Conservation (phyloP, 2,888 invertebrate species). For the Synergus laeviventris region DNA sequence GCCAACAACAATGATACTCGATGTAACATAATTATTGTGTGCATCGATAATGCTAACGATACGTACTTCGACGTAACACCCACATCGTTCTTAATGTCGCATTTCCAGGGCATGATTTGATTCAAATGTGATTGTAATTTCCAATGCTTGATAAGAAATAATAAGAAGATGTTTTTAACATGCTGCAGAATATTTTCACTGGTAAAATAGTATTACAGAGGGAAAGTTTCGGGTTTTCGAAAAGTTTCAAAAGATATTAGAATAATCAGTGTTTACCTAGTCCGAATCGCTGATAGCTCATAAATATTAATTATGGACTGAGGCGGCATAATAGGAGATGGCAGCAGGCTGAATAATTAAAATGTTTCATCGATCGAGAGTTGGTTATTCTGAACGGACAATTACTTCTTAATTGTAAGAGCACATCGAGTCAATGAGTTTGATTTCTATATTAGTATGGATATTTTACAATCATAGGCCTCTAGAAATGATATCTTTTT, state of each 20-base stretch:
- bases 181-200: not conserved
- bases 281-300: not conserved
- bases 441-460: no score
- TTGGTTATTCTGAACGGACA: not conserved
- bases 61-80: not conserved
- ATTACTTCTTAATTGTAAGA: constrained; percentile 5
- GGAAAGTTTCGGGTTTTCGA: not conserved
- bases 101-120: not conserved
- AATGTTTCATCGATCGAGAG: not conserved
- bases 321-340: not conserved
- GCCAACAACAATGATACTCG: constrained; percentile 30
- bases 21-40: constrained; percentile 28
- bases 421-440: not conserved
- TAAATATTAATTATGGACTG: constrained; percentile 10
- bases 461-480: not conserved
- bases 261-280: not conserved
- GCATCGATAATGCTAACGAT: constrained; percentile 18
- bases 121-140: not conserved
- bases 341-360: constrained; percentile 12
- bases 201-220: not conserved
- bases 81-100: constrained; percentile 7
- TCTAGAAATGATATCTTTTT: not conserved
- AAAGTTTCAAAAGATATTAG: not conserved
- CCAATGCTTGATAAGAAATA: not conserved
- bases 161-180: not conserved